Evolutionary conservation across 2,113 vertebrate genomes (phyloP).

Genomic region (Odocoileus virginianus): DNA sequence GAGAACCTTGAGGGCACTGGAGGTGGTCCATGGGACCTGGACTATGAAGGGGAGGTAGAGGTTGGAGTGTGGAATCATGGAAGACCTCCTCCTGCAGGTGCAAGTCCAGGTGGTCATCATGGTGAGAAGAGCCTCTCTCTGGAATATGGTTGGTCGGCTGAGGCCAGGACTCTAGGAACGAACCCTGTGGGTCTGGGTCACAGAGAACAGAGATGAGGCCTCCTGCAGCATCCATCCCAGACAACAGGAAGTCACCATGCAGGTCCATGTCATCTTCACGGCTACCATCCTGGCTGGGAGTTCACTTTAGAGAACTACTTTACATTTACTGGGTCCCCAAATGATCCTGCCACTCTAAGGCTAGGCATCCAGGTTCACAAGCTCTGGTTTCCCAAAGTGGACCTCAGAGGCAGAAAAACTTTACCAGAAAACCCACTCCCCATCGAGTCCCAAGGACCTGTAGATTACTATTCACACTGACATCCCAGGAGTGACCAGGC

Average conservation of each 20-base stretch:
- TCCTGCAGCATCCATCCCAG: no score
- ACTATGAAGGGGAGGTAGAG: background rate
- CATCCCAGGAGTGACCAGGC: background rate
- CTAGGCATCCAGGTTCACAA: background rate
- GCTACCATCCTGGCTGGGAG: background rate
- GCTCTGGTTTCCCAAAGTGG: background rate
- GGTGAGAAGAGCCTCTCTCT: background rate
- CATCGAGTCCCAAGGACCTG: background rate
- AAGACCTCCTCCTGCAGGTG: background rate
- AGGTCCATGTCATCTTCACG: background rate
- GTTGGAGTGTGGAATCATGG: background rate
- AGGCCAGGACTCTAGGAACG: background rate
- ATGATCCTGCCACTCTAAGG: background rate
- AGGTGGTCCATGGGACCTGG: background rate
- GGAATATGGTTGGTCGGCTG: background rate
- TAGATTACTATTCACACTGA: fast-evolving
- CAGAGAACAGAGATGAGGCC: background rate
- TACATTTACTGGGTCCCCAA: background rate
- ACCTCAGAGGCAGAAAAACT: background rate
- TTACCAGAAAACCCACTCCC: fast-evolving
- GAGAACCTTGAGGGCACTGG: background rate
- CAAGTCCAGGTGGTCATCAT: background rate
- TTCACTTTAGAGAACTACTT: background rate
- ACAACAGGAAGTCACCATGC: background rate
- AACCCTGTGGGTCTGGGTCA: background rate